Percentiles rank a stretch among this genome's conserved stretches.
These are phyloP conservation scores for Spilogale gracilis DNA, from an alignment of 2,113 vertebrate species.

Conservation along the genomic window DNA sequence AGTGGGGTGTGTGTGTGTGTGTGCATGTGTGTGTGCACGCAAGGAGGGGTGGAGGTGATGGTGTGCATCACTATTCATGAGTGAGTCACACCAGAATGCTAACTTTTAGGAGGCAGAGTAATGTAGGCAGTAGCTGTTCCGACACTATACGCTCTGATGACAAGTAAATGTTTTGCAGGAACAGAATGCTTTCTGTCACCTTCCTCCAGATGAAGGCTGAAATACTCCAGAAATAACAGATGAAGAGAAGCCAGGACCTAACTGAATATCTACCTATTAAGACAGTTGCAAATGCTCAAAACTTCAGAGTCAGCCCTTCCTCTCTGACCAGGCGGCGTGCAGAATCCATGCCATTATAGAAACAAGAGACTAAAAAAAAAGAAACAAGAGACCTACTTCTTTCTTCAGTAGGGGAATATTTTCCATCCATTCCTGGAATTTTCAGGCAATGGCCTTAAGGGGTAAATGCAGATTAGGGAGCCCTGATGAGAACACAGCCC, in stretches of 20 bases:
- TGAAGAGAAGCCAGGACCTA: conserved; percentile 50
- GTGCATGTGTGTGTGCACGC: neutral
- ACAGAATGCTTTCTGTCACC: conserved; percentile 75
- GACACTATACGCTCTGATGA: conserved; percentile 58
- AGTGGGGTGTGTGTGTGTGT: neutral
- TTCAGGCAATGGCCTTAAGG: neutral
- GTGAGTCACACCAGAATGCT: conserved; percentile 65
- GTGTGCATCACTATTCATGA: conserved; percentile 70
- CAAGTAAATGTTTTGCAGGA: conserved; percentile 67
- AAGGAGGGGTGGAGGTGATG: neutral
- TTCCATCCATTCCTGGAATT: neutral
- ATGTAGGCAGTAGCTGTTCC: conserved; percentile 64
- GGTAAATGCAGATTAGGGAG: neutral
- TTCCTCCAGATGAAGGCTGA: conserved; percentile 72
- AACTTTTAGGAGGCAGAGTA: conserved; percentile 48
- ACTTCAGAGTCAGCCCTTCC: neutral
- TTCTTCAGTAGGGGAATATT: neutral
- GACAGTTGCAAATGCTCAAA: conserved; percentile 37
- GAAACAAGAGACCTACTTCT: neutral
- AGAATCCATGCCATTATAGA: fast-evolving
- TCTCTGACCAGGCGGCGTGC: neutral
- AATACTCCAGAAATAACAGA: conserved; percentile 68
- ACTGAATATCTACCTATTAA: conserved; percentile 63
- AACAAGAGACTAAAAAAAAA: neutral
- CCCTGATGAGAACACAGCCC: neutral